Base-by-base conservation (phyloP, 37 sponge, comb jelly and placozoan genomes). In the Aphrocallistes beatrix region DNA sequence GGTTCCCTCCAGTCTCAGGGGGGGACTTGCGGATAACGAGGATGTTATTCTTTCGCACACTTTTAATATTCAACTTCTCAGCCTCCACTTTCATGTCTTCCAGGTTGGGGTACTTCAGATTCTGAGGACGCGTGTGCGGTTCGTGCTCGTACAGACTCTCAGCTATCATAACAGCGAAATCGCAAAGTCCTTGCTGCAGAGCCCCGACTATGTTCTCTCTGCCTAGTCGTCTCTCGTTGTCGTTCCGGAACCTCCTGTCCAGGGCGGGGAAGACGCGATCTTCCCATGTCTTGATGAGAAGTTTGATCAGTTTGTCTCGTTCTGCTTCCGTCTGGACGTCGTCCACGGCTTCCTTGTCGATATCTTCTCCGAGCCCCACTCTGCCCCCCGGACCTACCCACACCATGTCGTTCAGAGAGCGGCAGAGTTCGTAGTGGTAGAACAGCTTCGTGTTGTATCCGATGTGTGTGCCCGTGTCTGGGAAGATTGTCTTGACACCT, bases 271-370 rank as follows among this genome's bases (percentile, higher is more conserved):
- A 97, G 36, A 97, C 98, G 82, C 94, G 93, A 13, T 90, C 83
- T 83, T 97, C 98, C 98, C 98, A 97, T 17, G 98, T 93, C 84
- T 91, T 90, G 48, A 97, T 94, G n/a, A 97, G 86, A 38, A 97
- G 90, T 28, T 86, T 87, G 83, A 94, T 91, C 0, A 91, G 88
- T 84, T 97, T 95, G 37, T 96, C 92, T 81, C 90, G 86, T 38
- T 69, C 39, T 19, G 38, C 85, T 42, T 81, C 81, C 25, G 82
- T 83, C 16, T 39, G 50, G 9, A 75, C 32, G 36, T 87, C 82
- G 49, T 69, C 81, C 23, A 81, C 84, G 0, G 75, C 96, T 23
- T 92, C 92, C 37, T 81, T 51, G 51, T 90, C 94, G 9, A 38
- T 81, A 48, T 87, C 91, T 39, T 90, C 91, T 47, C 91, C 90